phyloP scores from a whole-genome alignment of 2,797 vertebrate species.

The Arctocebus calabarensis region DNA sequence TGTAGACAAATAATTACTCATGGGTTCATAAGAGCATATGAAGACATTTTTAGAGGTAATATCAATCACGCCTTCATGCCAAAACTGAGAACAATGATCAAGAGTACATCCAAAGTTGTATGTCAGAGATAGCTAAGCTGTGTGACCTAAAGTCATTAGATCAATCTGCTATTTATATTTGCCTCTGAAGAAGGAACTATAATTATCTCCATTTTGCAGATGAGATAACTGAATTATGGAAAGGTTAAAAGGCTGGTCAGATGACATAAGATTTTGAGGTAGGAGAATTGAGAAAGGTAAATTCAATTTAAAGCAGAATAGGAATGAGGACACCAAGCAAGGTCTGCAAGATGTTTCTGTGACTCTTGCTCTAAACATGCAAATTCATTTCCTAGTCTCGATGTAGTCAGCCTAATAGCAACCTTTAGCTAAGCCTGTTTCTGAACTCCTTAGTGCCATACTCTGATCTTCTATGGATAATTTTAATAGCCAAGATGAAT shows the following conservation, averaged over 20 bases:
- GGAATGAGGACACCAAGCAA: neutral
- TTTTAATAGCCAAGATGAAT: neutral
- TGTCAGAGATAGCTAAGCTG: neutral
- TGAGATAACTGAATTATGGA: constrained; percentile 46
- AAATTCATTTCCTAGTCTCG: neutral
- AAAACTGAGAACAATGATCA: neutral
- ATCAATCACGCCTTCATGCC: neutral
- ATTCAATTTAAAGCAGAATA: neutral
- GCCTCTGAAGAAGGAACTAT: neutral
- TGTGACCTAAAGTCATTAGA: neutral
- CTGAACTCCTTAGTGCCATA: neutral
- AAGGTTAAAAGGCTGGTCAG: neutral
- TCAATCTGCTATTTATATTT: neutral
- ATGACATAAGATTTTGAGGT: neutral
- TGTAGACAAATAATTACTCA: neutral
- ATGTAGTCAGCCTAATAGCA: neutral
- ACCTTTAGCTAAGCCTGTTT: neutral
- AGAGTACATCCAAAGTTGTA: neutral
- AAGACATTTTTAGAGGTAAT: neutral
- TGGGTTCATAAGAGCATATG: neutral
- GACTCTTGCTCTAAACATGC: neutral
- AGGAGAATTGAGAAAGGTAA: neutral
- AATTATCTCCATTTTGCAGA: constrained; percentile 24
- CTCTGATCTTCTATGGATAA: neutral
- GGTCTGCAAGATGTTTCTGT: neutral